Evolutionary conservation across 2,113 vertebrate genomes (phyloP), one percentile per base, ranked within the genome.

Genomic region (Crotophaga sulcirostris): DNA sequence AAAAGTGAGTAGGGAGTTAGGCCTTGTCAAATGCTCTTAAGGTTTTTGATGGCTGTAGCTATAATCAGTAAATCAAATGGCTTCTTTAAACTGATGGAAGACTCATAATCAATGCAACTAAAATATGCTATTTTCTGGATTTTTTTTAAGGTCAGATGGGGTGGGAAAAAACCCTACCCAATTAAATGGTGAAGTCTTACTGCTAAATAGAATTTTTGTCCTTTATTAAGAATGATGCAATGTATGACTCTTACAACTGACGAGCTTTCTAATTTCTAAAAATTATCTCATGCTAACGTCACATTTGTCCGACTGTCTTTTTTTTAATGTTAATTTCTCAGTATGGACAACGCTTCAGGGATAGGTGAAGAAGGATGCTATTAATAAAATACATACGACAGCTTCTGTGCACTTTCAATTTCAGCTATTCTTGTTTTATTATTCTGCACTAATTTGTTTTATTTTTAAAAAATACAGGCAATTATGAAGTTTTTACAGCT

Each of bases 311-410:
- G 97, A 98, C 98, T 95, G 21, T 90, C 56, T 69, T 89, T 94
- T 98, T 96, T 91, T 96, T 20, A 49, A 55, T 28, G 28, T 17
- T 6, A 13, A 82, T 96, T 97, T 98, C 98, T 98, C 90, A 91
- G 95, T 98, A 97, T 98, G 97, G 97, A 97, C 96, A 97, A 95
- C 98, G 91, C 98, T 98, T 97, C 98, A 98, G 98, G 98, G 95
- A 91, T 91, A 97, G 97, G 97, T 95, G 82, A 92, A 75, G 80
- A 92, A 67, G 29, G 84, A 93, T 94, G 90, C 87, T 97, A 40
- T 94, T 83, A 70, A 64, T 97, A 91, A 90, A 96, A 91, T 95
- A 96, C 26, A 12, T 42, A 40, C 81, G 69, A 75, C 52, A 59
- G 54, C 78, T 94, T 82, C 76, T 31, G 42, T 3, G 5, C 42